phyloP scores from a whole-genome alignment of 2,113 vertebrate species.

The Apodemus sylvaticus region DNA sequence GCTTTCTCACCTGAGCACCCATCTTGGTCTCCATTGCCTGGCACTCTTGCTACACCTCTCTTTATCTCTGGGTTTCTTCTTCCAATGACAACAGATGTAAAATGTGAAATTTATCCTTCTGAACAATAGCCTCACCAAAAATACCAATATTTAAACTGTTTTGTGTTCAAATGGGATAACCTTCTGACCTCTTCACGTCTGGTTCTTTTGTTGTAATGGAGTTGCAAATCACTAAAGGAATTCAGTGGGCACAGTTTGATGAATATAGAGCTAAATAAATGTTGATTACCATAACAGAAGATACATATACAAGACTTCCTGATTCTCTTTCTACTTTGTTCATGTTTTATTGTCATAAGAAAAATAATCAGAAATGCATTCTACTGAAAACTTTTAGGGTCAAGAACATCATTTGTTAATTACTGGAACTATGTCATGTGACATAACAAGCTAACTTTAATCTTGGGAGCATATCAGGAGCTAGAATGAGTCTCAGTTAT shows the following conservation, averaged over 20 bases:
- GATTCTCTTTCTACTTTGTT: background rate
- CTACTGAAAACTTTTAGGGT: background rate
- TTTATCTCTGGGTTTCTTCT: background rate
- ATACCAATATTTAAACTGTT: background rate
- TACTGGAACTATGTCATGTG: background rate
- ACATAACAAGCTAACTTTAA: background rate
- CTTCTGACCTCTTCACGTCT: background rate
- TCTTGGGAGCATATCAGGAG: background rate
- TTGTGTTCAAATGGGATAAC: background rate
- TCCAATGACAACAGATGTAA: background rate
- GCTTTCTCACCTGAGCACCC: fast-evolving
- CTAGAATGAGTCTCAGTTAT: background rate
- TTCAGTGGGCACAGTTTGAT: background rate
- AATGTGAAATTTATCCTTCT: background rate
- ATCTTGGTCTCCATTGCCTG: too few species aligned
- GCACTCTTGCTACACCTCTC: fast-evolving
- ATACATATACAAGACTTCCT: background rate
- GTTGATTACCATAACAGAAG: background rate
- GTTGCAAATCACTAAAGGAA: background rate
- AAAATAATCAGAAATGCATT: background rate
- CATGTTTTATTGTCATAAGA: background rate
- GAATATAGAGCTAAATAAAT: background rate
- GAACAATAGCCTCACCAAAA: background rate
- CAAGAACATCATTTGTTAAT: background rate
- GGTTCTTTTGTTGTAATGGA: background rate